Percentiles rank a stretch among this genome's conserved stretches.
Evolutionary conservation across 2,797 vertebrate species (phyloP).

Genomic region (Heteromormyrus szaboi): DNA sequence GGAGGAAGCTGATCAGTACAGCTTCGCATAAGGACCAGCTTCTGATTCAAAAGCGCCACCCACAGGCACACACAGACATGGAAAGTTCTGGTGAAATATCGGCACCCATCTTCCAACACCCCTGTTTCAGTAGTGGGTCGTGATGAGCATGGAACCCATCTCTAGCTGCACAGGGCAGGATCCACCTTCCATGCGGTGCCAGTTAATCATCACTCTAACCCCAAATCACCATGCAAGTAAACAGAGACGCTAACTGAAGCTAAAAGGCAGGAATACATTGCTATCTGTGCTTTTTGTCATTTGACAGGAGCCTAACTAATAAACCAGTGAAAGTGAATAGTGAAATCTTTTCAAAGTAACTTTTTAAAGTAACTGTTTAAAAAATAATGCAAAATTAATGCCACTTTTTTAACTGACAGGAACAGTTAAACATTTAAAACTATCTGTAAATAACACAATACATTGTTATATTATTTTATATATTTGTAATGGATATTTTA

Average conservation of each 20-base stretch:
- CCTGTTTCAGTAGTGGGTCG: background rate
- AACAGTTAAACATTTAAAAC: background rate
- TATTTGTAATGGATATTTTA: conserved; percentile 2
- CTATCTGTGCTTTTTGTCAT: background rate
- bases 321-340: background rate
- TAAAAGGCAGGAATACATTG: background rate
- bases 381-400: background rate
- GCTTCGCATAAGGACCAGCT: background rate
- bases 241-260: background rate
- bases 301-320: background rate
- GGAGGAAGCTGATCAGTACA: background rate
- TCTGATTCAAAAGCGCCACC: background rate
- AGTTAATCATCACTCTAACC: background rate
- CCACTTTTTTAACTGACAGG: background rate
- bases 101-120: background rate
- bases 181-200: background rate
- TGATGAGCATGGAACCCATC: background rate
- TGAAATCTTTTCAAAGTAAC: background rate
- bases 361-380: background rate
- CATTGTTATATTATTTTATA: background rate
- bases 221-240: background rate
- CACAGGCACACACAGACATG: background rate
- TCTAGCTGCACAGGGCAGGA: background rate
- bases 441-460: background rate
- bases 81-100: background rate